A percentile compares a stretch with the other conserved stretches of the same genome.
phyloP scores from a whole-genome alignment of 2,113 vertebrate species.

The Alethe diademata region DNA sequence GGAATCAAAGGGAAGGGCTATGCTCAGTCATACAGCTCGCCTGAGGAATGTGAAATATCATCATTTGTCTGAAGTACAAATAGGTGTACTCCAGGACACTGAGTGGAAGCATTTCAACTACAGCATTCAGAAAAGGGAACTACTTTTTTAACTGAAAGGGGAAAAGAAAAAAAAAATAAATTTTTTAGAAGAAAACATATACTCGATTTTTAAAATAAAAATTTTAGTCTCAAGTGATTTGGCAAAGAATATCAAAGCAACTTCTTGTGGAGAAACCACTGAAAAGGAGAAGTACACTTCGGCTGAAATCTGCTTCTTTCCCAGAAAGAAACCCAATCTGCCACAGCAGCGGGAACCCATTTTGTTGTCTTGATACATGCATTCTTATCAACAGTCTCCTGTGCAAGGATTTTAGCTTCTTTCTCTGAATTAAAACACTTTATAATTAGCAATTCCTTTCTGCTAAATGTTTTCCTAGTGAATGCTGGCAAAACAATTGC shows the following conservation, averaged over 20 bases:
- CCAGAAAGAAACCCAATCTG: neutral
- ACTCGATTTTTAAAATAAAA: neutral
- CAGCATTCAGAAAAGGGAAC: neutral
- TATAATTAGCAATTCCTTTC: neutral
- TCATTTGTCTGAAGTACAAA: neutral
- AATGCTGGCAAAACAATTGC: neutral
- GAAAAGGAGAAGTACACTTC: neutral
- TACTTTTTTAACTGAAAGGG: neutral
- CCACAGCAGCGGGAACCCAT: neutral
- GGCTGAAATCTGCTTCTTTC: neutral
- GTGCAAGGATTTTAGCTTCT: neutral
- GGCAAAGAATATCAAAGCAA: neutral
- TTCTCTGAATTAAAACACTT: neutral
- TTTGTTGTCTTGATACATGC: neutral
- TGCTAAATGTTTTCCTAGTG: neutral
- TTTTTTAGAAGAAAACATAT: neutral
- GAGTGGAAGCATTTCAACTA: neutral
- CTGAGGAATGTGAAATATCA: neutral
- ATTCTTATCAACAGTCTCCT: neutral
- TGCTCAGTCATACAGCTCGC: neutral
- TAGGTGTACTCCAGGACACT: neutral
- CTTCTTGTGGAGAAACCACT: neutral
- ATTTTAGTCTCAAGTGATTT: neutral
- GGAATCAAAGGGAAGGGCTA: neutral
- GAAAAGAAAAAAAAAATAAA: neutral